Evolutionary conservation across 2,113 vertebrate genomes (phyloP).

Genomic region (Crotalus helleri): DNA sequence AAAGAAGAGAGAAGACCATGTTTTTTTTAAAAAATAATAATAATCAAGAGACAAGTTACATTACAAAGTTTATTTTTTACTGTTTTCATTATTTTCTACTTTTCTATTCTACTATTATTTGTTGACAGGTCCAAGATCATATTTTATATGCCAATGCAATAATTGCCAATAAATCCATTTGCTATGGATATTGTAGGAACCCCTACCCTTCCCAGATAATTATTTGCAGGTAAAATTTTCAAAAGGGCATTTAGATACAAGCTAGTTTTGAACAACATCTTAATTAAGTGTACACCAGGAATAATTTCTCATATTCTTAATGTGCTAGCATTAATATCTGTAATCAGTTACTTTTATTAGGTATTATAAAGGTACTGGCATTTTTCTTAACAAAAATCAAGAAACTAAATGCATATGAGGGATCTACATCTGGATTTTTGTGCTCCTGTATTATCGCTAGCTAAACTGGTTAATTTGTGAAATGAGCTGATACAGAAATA

Average conservation of each 20-base stretch:
- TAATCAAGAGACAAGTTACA: not conserved
- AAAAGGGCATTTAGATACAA: slow-evolving; percentile 27
- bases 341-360: slow-evolving; percentile 19
- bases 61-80: not conserved
- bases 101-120: not conserved
- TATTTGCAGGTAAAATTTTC: slow-evolving; percentile 35
- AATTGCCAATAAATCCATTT: not conserved
- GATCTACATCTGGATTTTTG: not conserved
- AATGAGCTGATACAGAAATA: not conserved
- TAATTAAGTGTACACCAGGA: slow-evolving; percentile 34
- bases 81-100: not conserved
- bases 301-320: slow-evolving; percentile 33
- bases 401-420: not conserved
- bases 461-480: not conserved
- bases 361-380: not conserved
- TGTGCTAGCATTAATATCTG: rapidly evolving
- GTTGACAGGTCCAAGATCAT: not conserved
- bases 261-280: slow-evolving; percentile 20
- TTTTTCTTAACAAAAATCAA: not conserved
- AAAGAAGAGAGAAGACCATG: not conserved
- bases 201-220: slow-evolving; percentile 43
- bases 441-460: not conserved
- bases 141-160: not conserved
- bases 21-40: not conserved
- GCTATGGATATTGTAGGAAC: not conserved